These are phyloP conservation scores for Eupeodes luniger DNA, from an alignment of 2,888 invertebrate genomes.

Conservation along the genomic window DNA sequence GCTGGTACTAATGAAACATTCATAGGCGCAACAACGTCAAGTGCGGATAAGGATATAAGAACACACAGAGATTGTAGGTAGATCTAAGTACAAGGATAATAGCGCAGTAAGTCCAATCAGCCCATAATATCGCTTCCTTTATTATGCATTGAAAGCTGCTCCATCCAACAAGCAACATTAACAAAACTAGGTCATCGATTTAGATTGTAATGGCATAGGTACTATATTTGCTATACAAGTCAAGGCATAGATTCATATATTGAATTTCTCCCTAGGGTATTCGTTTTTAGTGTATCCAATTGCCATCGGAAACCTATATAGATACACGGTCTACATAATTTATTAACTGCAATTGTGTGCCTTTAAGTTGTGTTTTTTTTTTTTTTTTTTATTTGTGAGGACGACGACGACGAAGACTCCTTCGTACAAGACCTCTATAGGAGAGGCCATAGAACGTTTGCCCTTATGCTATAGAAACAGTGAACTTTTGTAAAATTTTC, in stretches of 20 bases:
- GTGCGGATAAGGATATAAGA: conserved; percentile 17
- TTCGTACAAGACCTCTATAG: background rate
- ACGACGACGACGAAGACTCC: background rate
- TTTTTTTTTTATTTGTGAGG: too few species aligned
- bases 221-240: background rate
- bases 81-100: background rate
- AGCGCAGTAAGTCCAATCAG: background rate
- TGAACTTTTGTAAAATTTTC: conserved; percentile 48
- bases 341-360: conserved; percentile 61
- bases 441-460: conserved; percentile 10
- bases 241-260: too few species aligned
- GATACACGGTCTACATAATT: conserved; percentile 68
- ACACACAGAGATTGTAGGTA: background rate
- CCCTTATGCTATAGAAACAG: background rate
- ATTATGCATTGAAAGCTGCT: conserved; percentile 23
- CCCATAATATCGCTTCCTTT: conserved; percentile 3
- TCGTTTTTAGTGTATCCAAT: conserved; percentile 23
- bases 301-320: conserved; percentile 28
- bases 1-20: conserved; percentile 53
- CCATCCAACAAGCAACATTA: conserved; percentile 1
- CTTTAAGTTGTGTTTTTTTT: background rate
- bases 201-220: conserved; percentile 13
- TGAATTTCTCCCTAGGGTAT: conserved; percentile 27
- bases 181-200: conserved; percentile 66
- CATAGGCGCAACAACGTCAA: conserved; percentile 8